phyloP scores from a whole-genome alignment of 2,888 invertebrate genomes.

The Oegoconia quadripuncta region DNA sequence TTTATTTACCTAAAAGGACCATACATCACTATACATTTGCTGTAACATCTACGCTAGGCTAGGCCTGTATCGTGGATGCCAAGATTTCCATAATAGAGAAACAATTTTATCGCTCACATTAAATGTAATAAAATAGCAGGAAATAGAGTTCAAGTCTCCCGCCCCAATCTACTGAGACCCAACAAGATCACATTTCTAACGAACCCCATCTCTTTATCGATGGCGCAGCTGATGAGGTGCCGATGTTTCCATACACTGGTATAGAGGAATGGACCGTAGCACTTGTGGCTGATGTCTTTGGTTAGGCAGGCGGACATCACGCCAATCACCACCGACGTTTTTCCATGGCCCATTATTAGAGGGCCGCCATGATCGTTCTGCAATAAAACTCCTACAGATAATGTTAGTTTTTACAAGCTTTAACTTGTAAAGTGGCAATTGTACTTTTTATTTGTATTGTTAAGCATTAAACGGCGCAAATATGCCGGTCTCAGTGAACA shows the following conservation, averaged over 20 bases:
- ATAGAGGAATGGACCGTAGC: slow-evolving; percentile 61
- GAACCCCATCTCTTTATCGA: slow-evolving; percentile 48
- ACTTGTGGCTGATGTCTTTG: slow-evolving; percentile 39
- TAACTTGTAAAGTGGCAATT: too few species aligned
- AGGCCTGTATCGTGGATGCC: too few species aligned
- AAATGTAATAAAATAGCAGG: too few species aligned
- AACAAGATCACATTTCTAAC: neutral
- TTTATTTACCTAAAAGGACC: too few species aligned
- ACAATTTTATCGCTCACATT: neutral
- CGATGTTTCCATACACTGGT: slow-evolving; percentile 57
- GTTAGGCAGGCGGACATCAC: slow-evolving; percentile 58
- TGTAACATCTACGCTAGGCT: too few species aligned
- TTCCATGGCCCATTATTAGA: slow-evolving; percentile 51
- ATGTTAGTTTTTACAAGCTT: too few species aligned
- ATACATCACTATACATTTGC: too few species aligned
- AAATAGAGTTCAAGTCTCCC: neutral
- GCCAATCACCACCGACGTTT: slow-evolving; percentile 48
- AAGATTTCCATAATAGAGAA: too few species aligned
- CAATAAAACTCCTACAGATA: too few species aligned
- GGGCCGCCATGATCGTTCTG: slow-evolving; percentile 72
- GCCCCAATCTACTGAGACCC: neutral
- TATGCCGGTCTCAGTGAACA: too few species aligned
- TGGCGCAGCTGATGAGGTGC: slow-evolving; percentile 54
- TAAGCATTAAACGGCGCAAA: too few species aligned
- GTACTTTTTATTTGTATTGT: too few species aligned